phyloP scores from a whole-genome alignment of 2,888 invertebrate species.

The Entomobrya proxima region DNA sequence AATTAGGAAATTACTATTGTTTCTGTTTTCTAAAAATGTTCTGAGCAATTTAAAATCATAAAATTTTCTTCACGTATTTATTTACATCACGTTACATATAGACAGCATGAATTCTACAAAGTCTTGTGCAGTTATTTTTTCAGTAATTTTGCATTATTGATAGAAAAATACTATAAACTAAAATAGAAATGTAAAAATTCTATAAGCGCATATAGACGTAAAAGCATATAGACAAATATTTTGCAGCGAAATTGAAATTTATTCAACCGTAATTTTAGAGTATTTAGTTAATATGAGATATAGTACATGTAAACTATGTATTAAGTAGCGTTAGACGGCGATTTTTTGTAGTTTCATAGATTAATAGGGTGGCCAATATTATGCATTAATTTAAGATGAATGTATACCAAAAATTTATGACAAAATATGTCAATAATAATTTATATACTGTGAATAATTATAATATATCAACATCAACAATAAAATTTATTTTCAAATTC shows the following conservation, averaged over 20 bases:
- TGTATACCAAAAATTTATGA: not conserved
- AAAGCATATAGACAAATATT: not conserved
- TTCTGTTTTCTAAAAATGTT: too few relatives aligned
- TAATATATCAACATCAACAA: not conserved
- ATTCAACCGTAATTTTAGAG: not conserved
- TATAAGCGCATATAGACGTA: too few relatives aligned
- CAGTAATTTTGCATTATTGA: not conserved
- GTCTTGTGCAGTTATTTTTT: conserved; percentile 20
- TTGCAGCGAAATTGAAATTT: not conserved
- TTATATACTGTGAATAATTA: conserved; percentile 6
- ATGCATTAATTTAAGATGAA: not conserved
- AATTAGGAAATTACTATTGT: not conserved
- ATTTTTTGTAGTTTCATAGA: not conserved
- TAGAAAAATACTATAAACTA: too few relatives aligned
- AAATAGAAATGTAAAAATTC: too few relatives aligned
- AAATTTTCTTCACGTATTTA: too few relatives aligned
- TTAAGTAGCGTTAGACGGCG: too few relatives aligned
- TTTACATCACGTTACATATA: not conserved
- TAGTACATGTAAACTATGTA: not conserved
- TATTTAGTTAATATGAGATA: not conserved
- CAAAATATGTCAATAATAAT: not conserved
- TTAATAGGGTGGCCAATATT: not conserved
- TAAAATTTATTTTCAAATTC: conserved; percentile 39
- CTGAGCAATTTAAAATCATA: too few relatives aligned
- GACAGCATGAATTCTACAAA: not conserved